Evolutionary conservation across 1,140 invertebrate species (phyloP), one percentile per base, ranked within the genome.

Genomic region (Neodiprion fabricii): DNA sequence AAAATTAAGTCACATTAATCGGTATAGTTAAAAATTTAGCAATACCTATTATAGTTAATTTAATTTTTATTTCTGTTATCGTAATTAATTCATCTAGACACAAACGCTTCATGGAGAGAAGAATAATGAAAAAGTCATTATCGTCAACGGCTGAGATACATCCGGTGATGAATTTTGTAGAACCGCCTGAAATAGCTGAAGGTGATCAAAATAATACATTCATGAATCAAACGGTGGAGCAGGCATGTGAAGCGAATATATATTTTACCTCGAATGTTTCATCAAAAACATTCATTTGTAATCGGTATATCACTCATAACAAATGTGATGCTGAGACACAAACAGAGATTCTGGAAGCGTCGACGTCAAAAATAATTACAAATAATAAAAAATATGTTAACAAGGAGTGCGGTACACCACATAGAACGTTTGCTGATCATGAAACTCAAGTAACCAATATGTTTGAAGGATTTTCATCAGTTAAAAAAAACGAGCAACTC

Each of bases 1-100:
- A 21, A 21, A 21, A 21, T 21, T 21, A 21, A 21, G 17, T 21
- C 17, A 21, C 17, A 21, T 21, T 21, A 21, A 21, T 21, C 17
- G 17, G 17, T 21, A 21, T 21, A 21, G 17, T 21, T 21, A 21
- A 21, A 21, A 21, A 21, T 21, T 21, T 21, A 21, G 17, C 17
- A 21, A 21, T 21, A 21, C 17, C 9, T 73, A 72, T 50, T 80
- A 80, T 70, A 72, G 73, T 47, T 48, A 72, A 75, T 70, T 73
- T 65, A 70, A 72, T 67, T 72, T 7, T 72, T 70, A 7, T 70
- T 40, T n/a, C 66, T 73, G 12, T 11, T 76, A 40, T 23, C 11
- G 40, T 28, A 17, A 53, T 40, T 53, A 28, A 50, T 28, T 40
- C n/a, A 68, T 73, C 47, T 50, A 71, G 69, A 69, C 71, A 49